phyloP scores from a whole-genome alignment of 1,140 invertebrate genomes.

The Ctenoplectra terminalis region DNA sequence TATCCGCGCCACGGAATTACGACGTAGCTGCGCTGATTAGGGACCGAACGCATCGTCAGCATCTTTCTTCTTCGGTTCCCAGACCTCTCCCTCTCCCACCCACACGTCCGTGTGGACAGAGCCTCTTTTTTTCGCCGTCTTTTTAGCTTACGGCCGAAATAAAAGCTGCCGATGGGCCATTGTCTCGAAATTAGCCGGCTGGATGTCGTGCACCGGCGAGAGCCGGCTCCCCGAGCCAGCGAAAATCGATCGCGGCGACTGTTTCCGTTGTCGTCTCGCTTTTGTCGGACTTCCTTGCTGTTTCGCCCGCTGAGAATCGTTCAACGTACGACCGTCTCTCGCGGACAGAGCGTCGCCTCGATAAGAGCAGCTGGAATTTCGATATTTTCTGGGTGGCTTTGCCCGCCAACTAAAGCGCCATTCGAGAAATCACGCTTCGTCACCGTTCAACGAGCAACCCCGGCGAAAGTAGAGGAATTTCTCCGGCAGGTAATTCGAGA shows the following conservation, averaged over 20 bases:
- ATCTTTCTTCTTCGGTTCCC: constrained; percentile 9
- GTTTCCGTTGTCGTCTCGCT: constrained; percentile 21
- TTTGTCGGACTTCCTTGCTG: not conserved
- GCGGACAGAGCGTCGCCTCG: not conserved
- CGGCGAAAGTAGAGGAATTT: not conserved
- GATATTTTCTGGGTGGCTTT: not conserved
- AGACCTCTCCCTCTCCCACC: not conserved
- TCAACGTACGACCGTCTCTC: not conserved
- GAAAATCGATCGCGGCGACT: constrained; percentile 47
- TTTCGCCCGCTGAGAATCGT: not conserved
- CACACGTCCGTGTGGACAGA: too few relatives aligned
- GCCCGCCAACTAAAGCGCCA: not conserved
- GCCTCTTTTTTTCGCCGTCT: not conserved
- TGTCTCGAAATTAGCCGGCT: constrained; percentile 67
- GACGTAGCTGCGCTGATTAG: constrained; percentile 60
- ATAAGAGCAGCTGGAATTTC: not conserved
- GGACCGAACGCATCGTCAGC: constrained; percentile 44
- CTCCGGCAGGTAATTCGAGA: constrained; percentile 16
- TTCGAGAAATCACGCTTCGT: not conserved
- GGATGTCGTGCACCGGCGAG: constrained; percentile 45
- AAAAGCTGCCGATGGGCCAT: constrained; percentile 61
- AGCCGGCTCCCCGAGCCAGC: not conserved
- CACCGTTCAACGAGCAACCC: too few relatives aligned
- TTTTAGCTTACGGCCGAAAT: constrained; percentile 48
- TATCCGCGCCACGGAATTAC: constrained; percentile 59